A percentile compares a stretch with the other conserved stretches of the same genome.
phyloP scores from a whole-genome alignment of 2,113 vertebrate genomes.

The Ammospiza caudacuta region DNA sequence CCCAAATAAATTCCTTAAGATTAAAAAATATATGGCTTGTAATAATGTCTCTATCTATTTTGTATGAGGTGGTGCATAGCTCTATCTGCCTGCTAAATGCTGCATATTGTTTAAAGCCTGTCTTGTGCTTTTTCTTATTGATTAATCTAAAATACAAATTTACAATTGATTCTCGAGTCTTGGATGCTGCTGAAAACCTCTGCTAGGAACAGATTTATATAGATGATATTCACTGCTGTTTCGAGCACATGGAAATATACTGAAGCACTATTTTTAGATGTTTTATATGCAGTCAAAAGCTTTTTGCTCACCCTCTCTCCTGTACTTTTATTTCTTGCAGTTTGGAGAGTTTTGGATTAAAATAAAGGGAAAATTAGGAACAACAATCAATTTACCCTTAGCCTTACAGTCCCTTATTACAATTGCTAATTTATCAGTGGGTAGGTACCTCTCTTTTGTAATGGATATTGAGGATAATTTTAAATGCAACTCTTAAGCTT shows the following conservation, averaged over 20 bases:
- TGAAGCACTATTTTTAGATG: constrained; percentile 42
- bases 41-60: background rate
- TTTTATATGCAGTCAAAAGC: constrained; percentile 19
- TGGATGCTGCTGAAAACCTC: constrained; percentile 17
- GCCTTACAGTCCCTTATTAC: constrained; percentile 27
- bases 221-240: constrained; percentile 13
- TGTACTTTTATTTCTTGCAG: background rate
- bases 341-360: constrained; percentile 47
- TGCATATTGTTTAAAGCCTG: background rate
- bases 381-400: constrained; percentile 35
- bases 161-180: constrained; percentile 11
- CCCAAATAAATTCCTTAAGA: background rate
- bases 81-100: background rate
- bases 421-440: constrained; percentile 38
- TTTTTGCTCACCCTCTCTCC: constrained; percentile 6
- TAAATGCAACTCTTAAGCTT: constrained; percentile 54
- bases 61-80: background rate
- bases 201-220: constrained; percentile 23
- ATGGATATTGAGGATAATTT: constrained; percentile 54
- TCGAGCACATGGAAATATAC: background rate
- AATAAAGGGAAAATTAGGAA: constrained; percentile 38
- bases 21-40: background rate
- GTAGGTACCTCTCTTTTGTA: constrained; percentile 62
- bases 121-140: background rate
- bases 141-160: constrained; percentile 44